A percentile compares a stretch with the other conserved stretches of the same genome.
Conservation (phyloP, 2,797 vertebrate genomes). For the Loris lydekkerianus region DNA sequence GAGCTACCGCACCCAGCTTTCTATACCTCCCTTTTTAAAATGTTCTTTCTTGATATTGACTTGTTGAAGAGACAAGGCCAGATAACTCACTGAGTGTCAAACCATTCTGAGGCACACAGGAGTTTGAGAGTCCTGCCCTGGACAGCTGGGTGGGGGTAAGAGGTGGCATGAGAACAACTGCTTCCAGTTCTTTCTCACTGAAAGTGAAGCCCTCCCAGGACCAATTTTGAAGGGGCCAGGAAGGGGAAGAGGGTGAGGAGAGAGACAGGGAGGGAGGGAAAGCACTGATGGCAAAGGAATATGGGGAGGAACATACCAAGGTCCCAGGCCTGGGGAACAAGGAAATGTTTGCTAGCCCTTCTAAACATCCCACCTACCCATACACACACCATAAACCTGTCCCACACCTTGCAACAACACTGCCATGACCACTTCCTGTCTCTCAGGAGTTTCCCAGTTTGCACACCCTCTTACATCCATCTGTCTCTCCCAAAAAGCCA, state of each 20-base stretch:
- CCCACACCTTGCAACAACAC: neutral
- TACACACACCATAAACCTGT: neutral
- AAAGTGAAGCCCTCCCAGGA: neutral
- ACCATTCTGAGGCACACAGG: neutral
- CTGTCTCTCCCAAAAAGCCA: neutral
- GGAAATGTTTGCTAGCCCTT: neutral
- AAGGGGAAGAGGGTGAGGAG: neutral
- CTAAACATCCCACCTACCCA: neutral
- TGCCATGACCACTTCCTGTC: neutral
- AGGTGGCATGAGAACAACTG: neutral
- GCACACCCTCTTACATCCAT: neutral
- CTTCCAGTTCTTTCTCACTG: neutral
- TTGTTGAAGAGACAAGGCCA: neutral
- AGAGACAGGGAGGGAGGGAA: neutral
- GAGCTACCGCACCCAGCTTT: too few relatives aligned
- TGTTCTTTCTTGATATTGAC: neutral
- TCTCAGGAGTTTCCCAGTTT: neutral
- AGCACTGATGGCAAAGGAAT: neutral
- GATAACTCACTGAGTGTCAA: neutral
- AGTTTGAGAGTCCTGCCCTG: neutral
- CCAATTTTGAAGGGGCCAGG: too few relatives aligned
- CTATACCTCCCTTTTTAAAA: neutral
- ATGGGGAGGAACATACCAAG: neutral
- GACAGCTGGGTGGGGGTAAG: neutral
- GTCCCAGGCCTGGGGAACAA: neutral